phyloP scores from a whole-genome alignment of 2,113 vertebrate species.

The Saguinus imperator region DNA sequence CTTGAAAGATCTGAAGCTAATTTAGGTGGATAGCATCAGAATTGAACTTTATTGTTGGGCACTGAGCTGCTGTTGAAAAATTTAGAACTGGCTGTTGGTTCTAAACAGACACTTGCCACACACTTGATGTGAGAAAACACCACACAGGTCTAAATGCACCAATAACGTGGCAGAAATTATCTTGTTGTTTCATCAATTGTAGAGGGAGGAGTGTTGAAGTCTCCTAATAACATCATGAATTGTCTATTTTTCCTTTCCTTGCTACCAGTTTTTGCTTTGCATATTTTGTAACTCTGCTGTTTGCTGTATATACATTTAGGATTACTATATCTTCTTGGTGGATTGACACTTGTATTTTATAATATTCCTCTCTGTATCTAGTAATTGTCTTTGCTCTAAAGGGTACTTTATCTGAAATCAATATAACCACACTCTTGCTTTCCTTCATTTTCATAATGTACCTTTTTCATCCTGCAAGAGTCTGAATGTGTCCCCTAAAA shows the following conservation, averaged over 20 bases:
- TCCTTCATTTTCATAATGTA: not conserved
- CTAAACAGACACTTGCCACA: not conserved
- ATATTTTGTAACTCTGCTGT: not conserved
- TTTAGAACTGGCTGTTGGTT: not conserved
- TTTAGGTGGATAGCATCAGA: not conserved
- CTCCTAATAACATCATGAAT: not conserved
- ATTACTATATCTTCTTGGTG: not conserved
- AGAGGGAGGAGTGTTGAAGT: not conserved
- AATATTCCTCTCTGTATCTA: not conserved
- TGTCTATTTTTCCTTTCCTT: not conserved
- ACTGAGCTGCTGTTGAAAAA: not conserved
- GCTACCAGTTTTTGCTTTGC: not conserved
- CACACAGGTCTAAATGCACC: not conserved
- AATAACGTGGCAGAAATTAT: not conserved
- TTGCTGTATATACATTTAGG: not conserved
- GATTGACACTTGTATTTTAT: not conserved
- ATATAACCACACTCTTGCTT: not conserved
- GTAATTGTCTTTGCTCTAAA: not conserved
- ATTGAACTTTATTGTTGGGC: not conserved
- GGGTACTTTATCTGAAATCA: not conserved
- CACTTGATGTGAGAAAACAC: not conserved
- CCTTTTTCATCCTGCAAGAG: not conserved
- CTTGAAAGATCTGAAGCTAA: not conserved
- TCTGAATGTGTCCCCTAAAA: not conserved
- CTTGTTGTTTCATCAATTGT: not conserved